Base-by-base conservation (phyloP, 2,113 vertebrate species). In the Eretmochelys imbricata region DNA sequence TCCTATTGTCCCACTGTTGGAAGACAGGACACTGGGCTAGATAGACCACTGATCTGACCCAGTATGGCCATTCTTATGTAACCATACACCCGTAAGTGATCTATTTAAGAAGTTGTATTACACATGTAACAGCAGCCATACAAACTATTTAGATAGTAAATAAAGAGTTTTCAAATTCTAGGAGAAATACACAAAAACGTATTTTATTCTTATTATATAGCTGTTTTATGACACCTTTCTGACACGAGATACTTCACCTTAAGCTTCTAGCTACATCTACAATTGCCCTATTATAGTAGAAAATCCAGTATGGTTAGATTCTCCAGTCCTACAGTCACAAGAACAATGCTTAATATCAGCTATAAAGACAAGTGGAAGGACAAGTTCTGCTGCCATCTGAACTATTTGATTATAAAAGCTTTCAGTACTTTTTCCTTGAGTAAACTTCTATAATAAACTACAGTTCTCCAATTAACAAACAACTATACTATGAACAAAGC, bases 161-260 rank as follows among this genome's bases (percentile, higher is more conserved):
- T 25, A 81, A 87, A 82, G 0, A 2, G 38, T 49, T 72, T 91
- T 13, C 75, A 38, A 82, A 49, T 4, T 3, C 10, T 17, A 1
- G 29, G 46, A 72, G 72, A 35, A 49, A 69, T 69, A 69, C 35
- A n/a, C 8, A 69, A 84, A 31, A 78, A 0, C 2, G 86, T 4
- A 31, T 14, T 80, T 82, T 2, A 0, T 76, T 35, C 46, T 3
- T 19, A 38, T 0, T 22, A 4, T 5, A 12, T 7, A 1, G 25
- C n/a, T 10, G 54, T 17, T 2, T 49, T 38, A 6, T 2, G 4
- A 3, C 49, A 51, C 3, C 17, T 31, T 35, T 80, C 4, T 35
- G 48, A 35, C 49, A 51, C 5, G 0, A 20, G 79, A 20, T 29
- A 81, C 12, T 12, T 57, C 38, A 35, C 38, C 27, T 62, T 20